Conservation (phyloP, 2,113 vertebrate species). For the Saccopteryx bilineata region DNA sequence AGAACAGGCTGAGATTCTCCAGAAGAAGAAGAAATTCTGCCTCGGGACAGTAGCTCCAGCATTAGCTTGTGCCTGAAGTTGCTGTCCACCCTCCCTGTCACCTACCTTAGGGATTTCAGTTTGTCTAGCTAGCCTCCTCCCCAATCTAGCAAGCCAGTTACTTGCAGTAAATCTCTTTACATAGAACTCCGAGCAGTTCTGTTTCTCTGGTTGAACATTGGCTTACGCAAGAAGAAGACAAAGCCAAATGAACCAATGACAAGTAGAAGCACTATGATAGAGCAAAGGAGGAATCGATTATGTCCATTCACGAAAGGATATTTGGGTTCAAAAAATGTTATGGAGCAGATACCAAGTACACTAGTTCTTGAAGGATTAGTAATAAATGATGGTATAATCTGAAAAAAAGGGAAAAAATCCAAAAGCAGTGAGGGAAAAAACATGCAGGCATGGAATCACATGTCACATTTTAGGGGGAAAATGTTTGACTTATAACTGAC, state of each 20-base stretch:
- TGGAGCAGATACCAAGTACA: not conserved
- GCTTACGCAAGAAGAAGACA: not conserved
- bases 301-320: not conserved
- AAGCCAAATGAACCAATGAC: not conserved
- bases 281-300: not conserved
- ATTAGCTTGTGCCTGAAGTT: not conserved
- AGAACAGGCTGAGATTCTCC: not conserved
- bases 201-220: not conserved
- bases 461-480: not conserved
- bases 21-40: too few relatives aligned
- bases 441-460: not conserved
- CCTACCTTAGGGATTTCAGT: not conserved
- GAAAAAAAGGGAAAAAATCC: not conserved
- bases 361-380: not conserved
- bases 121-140: fast-evolving
- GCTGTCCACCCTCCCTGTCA: not conserved
- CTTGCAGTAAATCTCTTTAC: not conserved
- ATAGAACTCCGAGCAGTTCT: not conserved
- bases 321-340: not conserved
- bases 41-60: too few relatives aligned
- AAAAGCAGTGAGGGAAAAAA: not conserved
- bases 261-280: not conserved
- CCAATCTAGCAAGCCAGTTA: not conserved
- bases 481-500: not conserved
- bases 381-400: not conserved